Conservation (phyloP, 2,888 invertebrate genomes). For the Eilema sororculum region DNA sequence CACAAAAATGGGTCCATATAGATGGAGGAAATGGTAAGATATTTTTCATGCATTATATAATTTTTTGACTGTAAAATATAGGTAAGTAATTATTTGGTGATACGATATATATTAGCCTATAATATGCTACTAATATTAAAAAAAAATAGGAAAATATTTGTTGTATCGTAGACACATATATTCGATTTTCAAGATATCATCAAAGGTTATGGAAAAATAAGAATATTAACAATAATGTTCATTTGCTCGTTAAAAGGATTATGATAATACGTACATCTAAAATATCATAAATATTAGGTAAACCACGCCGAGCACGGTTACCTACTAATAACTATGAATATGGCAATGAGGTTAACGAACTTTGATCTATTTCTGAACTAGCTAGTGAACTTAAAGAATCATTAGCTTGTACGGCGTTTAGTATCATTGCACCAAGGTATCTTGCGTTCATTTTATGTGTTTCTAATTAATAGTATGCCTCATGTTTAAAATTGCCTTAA, state of each 20-base stretch:
- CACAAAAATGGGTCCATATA: constrained; percentile 91
- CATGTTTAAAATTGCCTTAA: no score
- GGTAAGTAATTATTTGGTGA: no score
- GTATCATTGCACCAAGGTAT: constrained; percentile 28
- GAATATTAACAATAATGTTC: not conserved
- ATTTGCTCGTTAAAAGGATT: not conserved
- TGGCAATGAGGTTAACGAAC: constrained; percentile 64
- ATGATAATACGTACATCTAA: not conserved
- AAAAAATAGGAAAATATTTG: no score
- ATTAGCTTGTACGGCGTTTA: constrained; percentile 24
- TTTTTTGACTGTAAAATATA: no score
- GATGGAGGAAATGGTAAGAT: constrained; percentile 72
- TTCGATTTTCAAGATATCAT: no score
- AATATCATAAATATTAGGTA: constrained; percentile 24
- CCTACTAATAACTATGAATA: constrained; percentile 64
- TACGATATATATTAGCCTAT: no score
- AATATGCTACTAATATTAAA: no score
- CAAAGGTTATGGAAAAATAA: not conserved
- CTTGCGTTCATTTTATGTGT: constrained; percentile 30
- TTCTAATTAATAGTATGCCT: not conserved
- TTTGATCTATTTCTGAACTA: constrained; percentile 66
- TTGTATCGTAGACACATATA: no score
- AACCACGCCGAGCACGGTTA: constrained; percentile 38
- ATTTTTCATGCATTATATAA: not conserved
- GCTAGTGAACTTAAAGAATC: constrained; percentile 40